These are phyloP conservation scores for Sparus aurata DNA, from an alignment of 2,797 vertebrate species.

Conservation along the genomic window DNA sequence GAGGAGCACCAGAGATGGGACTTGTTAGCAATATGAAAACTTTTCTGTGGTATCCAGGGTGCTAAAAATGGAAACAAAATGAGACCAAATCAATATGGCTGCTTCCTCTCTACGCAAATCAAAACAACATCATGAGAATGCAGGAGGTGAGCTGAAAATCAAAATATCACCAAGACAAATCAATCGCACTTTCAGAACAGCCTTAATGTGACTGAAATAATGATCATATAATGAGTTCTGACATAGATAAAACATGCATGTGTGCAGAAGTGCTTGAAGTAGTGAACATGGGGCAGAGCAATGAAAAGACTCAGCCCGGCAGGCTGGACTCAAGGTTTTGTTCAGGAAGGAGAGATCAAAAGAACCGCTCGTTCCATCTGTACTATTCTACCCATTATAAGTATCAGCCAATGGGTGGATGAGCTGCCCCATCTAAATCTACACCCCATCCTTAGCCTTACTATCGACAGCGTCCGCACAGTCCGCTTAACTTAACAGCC, in stretches of 20 bases:
- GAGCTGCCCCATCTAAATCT: constrained; percentile 4
- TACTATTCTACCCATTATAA: constrained; percentile 32
- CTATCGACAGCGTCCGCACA: constrained; percentile 1
- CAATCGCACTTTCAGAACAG: constrained; percentile 20
- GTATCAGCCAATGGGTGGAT: constrained; percentile 23
- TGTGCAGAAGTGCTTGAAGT: not conserved
- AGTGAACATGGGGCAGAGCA: not conserved
- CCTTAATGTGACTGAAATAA: constrained; percentile 30
- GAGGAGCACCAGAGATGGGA: not conserved
- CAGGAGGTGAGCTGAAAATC: constrained; percentile 27
- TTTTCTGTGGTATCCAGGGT: constrained; percentile 26
- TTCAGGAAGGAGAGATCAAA: constrained; percentile 32
- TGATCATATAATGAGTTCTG: constrained; percentile 24
- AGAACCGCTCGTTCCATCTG: constrained; percentile 15
- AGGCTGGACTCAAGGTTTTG: constrained; percentile 23
- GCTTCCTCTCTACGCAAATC: constrained; percentile 21
- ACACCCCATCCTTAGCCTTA: constrained; percentile 11
- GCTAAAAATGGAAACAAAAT: constrained; percentile 24
- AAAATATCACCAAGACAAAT: constrained; percentile 45
- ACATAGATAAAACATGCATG: constrained; percentile 3
- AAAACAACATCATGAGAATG: constrained; percentile 35
- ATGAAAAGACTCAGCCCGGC: constrained; percentile 7
- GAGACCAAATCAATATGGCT: constrained; percentile 48
- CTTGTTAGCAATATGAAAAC: constrained; percentile 15
- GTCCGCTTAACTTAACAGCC: constrained; percentile 14